Evolutionary conservation across 2,113 vertebrate species (phyloP), one percentile per base, ranked within the genome.

Genomic region (Tiliqua scincoides): DNA sequence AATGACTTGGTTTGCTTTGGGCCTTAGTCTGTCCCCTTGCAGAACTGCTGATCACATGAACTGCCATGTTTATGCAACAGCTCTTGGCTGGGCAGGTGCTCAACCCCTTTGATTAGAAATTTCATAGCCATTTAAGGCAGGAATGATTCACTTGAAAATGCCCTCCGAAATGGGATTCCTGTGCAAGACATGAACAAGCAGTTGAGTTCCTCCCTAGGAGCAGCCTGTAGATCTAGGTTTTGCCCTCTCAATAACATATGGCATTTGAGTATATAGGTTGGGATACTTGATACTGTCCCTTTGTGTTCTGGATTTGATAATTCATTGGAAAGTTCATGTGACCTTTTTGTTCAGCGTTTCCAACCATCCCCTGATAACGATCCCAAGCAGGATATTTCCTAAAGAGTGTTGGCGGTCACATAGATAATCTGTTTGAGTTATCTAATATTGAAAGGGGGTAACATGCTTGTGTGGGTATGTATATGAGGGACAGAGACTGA

Each of bases 201-300:
- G 57, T 79, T 72, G n/a, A 83, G 4, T 83, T 23, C 37, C 67
- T 82, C 30, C 63, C 8, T 35, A 18, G n/a, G 17, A 82, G 63
- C 62, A 68, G 72, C 12, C 72, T 25, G 37, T 72, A 30, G 67
- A 77, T 63, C 74, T 25, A 18, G 43, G 67, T 54, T 40, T 79
- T 71, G 32, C 30, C 48, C 54, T 15, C 40, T 54, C 18, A 59
- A 57, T n/a, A 84, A 65, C 76, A 88, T 67, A 84, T 74, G 77
- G 85, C 57, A 73, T 79, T 84, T 88, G 75, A 57, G 61, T 40
- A 79, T 73, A 73, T 84, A 84, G 87, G 79, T 79, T 73, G 67
- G 61, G 77, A 84, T 63, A 79, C 59, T 25, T 74, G 75, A 79
- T 67, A 84, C 70, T 10, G 27, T 70, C 61, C 43, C 61, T 88